Percentiles rank a stretch among this genome's conserved stretches.
These are phyloP conservation scores for Notolepis coatsorum DNA, from an alignment of 2,797 vertebrate species.

Conservation along the genomic window DNA sequence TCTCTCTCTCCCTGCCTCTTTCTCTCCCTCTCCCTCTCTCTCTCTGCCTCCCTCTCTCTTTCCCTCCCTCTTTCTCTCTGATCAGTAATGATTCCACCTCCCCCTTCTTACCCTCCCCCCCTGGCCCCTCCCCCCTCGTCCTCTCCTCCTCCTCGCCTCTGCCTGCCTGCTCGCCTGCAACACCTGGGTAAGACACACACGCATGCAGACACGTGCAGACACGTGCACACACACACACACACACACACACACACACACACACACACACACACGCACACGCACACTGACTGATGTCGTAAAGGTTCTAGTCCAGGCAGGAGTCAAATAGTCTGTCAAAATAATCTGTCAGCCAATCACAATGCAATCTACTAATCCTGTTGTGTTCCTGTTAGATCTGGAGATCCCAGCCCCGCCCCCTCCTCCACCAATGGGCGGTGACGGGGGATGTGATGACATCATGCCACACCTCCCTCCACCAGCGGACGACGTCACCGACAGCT, in stretches of 20 bases:
- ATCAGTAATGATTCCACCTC: constrained; percentile 56
- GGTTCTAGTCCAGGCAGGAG: not conserved
- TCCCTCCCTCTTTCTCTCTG: constrained; percentile 14
- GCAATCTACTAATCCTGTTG: not conserved
- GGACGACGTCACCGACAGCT: constrained; percentile 50
- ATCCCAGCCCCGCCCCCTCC: constrained; percentile 48
- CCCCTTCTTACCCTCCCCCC: not conserved
- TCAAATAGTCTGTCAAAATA: not conserved
- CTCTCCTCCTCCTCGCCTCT: too few relatives aligned
- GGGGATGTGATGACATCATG: constrained; percentile 40
- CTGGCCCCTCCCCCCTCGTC: too few relatives aligned
- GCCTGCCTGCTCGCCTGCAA: too few relatives aligned
- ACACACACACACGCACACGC: too few relatives aligned
- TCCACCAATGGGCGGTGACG: constrained; percentile 25
- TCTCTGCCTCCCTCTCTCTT: too few relatives aligned
- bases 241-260: too few relatives aligned
- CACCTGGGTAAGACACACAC: constrained; percentile 52
- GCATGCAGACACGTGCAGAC: not conserved
- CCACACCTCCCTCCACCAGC: constrained; percentile 58
- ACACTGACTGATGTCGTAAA: not conserved
- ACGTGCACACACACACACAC: too few relatives aligned
- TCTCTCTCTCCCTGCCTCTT: constrained; percentile 5
- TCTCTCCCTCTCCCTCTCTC: not conserved
- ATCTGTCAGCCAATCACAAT: not conserved
- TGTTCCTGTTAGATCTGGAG: constrained; percentile 46